phyloP scores from a whole-genome alignment of 2,888 invertebrate species.

The Zhengitettix transpicula region DNA sequence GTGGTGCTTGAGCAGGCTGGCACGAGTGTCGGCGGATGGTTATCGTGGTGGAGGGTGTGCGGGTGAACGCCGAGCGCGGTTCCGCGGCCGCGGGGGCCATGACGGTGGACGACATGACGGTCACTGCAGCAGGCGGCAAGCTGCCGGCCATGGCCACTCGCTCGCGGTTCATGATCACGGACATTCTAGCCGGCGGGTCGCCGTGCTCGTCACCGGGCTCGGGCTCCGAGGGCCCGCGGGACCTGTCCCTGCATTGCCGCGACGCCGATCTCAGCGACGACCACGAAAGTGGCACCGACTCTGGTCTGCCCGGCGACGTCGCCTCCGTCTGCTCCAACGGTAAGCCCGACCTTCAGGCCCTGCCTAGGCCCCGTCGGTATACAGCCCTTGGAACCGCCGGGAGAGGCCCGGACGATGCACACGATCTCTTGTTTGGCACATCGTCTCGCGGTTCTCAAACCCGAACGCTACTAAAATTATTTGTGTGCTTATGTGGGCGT shows the following conservation, averaged over 20 bases:
- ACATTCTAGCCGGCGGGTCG: slow-evolving; percentile 52
- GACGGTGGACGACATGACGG: slow-evolving; percentile 16
- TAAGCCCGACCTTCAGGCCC: slow-evolving; percentile 18
- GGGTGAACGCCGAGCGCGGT: slow-evolving; percentile 22
- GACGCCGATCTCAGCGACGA: slow-evolving; percentile 14
- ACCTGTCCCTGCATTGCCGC: slow-evolving; percentile 31
- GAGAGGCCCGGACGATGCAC: too few relatives aligned
- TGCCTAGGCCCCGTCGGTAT: too few relatives aligned
- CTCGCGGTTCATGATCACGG: slow-evolving; percentile 80
- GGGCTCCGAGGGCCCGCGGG: slow-evolving; percentile 35
- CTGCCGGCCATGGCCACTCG: slow-evolving; percentile 1
- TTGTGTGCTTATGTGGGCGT: too few relatives aligned
- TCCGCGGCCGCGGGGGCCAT: slow-evolving; percentile 18
- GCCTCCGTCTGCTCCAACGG: slow-evolving; percentile 37
- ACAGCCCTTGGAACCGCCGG: too few relatives aligned
- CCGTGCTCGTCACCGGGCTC: slow-evolving; percentile 32
- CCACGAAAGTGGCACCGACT: slow-evolving; percentile 33
- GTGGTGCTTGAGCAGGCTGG: neutral
- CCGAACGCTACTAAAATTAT: too few relatives aligned
- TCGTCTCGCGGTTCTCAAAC: too few relatives aligned
- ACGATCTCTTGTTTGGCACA: too few relatives aligned
- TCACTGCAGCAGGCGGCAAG: slow-evolving; percentile 20
- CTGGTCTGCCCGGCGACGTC: slow-evolving; percentile 34
- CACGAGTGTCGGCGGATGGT: slow-evolving; percentile 1
- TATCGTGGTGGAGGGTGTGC: slow-evolving; percentile 20